Evolutionary conservation across 1,140 invertebrate genomes (phyloP), one percentile per base, ranked within the genome.

Genomic region (Paraescarpia echinospica): DNA sequence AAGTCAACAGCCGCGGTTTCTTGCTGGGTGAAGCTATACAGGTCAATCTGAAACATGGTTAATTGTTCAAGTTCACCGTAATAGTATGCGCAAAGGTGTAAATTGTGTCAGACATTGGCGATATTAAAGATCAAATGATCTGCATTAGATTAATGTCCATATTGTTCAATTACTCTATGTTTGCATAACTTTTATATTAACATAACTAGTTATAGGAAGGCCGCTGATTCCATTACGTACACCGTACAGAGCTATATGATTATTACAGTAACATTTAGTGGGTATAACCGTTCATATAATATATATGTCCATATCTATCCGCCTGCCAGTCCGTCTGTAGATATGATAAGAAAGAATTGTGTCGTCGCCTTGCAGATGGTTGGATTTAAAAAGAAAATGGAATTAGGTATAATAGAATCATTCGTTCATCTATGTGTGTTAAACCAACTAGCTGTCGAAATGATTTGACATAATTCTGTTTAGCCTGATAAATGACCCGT

Each of bases 311-410:
- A 48, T 77, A 18, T 77, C 18, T 77, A 18, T 92, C 92, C 92
- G 8, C 48, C 92, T 92, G 9, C 92, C 92, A 88, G n/a, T 77
- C 92, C 88, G 8, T 92, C 92, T 77, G 27, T 77, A 2, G 14
- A 2, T 77, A 18, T 77, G 59, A 77, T 77, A 77, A 77, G 18
- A 51, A 77, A 77, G 8, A 77, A 77, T 77, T 31, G 59, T 31
- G 9, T 31, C 59, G 22, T 77, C 27, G 12, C 59, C 22, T 12
- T 77, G 22, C 18, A 27, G n/a, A 27, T 41, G 18, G n/a, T 91
- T 41, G 90, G 90, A 18, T 18, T n/a, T 14, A 6, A 35, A 31
- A 41, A 4, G 90, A 34, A 41, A 33, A 22, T 18, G 35, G 91
- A 35, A 35, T 59, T 33, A 48, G 18, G 35, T 31, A 18, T 41